These are phyloP conservation scores for Pachyramphus minor DNA, from an alignment of 2,113 vertebrate species.

Conservation along the genomic window DNA sequence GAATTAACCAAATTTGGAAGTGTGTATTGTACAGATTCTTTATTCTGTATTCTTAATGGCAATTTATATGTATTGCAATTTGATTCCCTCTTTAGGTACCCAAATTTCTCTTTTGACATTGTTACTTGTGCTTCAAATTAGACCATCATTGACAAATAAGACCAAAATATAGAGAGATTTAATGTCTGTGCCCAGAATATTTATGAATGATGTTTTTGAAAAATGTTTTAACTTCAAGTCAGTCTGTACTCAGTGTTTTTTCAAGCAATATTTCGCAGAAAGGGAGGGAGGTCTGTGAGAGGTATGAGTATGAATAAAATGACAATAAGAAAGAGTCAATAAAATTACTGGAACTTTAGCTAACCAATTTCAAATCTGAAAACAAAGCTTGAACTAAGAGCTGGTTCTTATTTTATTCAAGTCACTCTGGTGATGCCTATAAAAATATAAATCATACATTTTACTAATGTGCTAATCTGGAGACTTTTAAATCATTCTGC, in stretches of 20 bases:
- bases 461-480: not conserved
- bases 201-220: not conserved
- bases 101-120: not conserved
- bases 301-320: not conserved
- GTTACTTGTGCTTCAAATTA: not conserved
- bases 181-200: not conserved
- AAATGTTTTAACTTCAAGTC: not conserved
- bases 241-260: not conserved
- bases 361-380: not conserved
- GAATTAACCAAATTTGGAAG: not conserved
- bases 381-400: not conserved
- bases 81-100: not conserved
- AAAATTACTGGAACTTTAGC: not conserved
- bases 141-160: not conserved
- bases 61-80: not conserved
- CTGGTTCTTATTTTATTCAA: not conserved
- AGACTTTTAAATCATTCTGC: constrained; percentile 18
- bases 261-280: not conserved
- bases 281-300: not conserved
- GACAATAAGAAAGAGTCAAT: not conserved
- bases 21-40: not conserved
- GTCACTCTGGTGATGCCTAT: not conserved
- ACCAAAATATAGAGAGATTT: not conserved
- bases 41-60: not conserved
- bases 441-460: not conserved